These are phyloP conservation scores for Nipponacmea schrenckii DNA, from an alignment of 2,888 invertebrate species.

Conservation along the genomic window DNA sequence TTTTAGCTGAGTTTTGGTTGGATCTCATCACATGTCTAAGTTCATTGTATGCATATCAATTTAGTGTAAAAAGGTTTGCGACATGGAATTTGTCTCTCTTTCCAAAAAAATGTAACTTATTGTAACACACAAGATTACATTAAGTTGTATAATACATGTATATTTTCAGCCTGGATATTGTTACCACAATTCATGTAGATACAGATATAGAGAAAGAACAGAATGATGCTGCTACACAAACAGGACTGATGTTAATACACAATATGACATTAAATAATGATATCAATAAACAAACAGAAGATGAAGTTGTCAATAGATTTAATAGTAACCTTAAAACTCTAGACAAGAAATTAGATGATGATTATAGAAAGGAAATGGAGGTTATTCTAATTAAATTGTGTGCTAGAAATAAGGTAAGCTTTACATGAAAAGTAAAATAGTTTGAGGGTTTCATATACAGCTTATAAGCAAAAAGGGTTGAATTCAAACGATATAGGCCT, in stretches of 20 bases:
- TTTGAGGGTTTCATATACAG: not conserved
- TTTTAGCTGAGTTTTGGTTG: no score
- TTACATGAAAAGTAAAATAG: not conserved
- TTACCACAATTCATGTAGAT: slow-evolving; percentile 56
- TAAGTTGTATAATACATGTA: not conserved
- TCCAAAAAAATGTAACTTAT: no score
- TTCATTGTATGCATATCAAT: no score
- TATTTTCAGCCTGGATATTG: slow-evolving; percentile 52
- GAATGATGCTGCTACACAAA: slow-evolving; percentile 50
- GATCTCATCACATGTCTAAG: no score
- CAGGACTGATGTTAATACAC: slow-evolving; percentile 47
- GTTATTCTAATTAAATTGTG: slow-evolving; percentile 53
- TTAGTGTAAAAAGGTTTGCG: no score
- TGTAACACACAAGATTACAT: no score
- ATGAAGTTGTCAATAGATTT: slow-evolving; percentile 38
- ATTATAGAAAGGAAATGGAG: slow-evolving; percentile 55
- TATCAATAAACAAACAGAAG: slow-evolving; percentile 45
- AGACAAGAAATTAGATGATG: slow-evolving; percentile 51
- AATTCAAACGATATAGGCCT: no score
- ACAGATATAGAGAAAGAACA: slow-evolving; percentile 61
- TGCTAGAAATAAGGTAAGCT: slow-evolving; percentile 59
- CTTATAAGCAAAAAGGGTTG: not conserved
- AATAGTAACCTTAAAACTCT: slow-evolving; percentile 39
- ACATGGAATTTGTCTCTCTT: no score
- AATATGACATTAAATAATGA: slow-evolving; percentile 58